Evolutionary conservation across 1,140 invertebrate species (phyloP), one percentile per base, ranked within the genome.

Genomic region (Apocrypta bakeri): DNA sequence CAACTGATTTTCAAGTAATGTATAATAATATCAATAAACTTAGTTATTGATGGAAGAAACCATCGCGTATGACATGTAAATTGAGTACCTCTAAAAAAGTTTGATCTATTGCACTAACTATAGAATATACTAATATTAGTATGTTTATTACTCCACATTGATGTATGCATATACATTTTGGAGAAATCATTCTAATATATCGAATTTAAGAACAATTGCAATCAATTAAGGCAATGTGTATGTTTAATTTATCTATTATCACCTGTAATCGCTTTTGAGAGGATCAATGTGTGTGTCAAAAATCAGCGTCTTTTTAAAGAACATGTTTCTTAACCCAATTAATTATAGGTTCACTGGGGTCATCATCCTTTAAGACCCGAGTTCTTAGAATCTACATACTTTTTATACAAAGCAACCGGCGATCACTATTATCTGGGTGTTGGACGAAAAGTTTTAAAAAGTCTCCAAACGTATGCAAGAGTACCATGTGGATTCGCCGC

Each of bases 341-440:
- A 64, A 74, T 85, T 84, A 80, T 92, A 97, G 94, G 97, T 99
- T 0, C 98, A 99, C 88, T 99, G 98, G 98, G 98, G 97, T 17
- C 98, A 99, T 90, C 98, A 99, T 93, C 98, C 98, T 9, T 92
- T 99, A 2, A 94, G 99, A 75, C 99, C 99, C 9, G 99, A 99
- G 92, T 99, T 99, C 92, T 92, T 99, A 29, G 99, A 99, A 92
- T 99, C 98, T 0, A 99, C 98, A 0, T 99, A 99, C 89, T 99
- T 99, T 89, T 91, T 99, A 8, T 98, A 99, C 90, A 94, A 96
- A 88, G 98, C 98, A 1, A 99, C 98, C 1, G 95, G 95, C 42
- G 99, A 99, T 93, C 96, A 96, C 83, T 97, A 99, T 91, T 99
- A 99, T 91, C 92, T 99, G 69, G 95, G 98, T 88, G 98, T 99